Base-by-base conservation (phyloP, 2,113 vertebrate genomes). In the Nestor notabilis region DNA sequence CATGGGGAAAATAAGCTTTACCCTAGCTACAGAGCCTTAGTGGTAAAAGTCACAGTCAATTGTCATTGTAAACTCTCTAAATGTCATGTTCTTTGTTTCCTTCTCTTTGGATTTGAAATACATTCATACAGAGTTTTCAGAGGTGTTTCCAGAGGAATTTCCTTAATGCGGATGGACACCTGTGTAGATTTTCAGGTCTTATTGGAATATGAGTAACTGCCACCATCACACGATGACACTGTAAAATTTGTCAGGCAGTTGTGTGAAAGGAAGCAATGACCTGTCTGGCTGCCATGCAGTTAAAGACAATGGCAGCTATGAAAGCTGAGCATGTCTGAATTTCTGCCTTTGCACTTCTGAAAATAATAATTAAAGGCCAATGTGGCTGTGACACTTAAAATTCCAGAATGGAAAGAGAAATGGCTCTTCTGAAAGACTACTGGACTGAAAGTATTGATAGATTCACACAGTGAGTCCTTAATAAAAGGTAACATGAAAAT, bases 311-410 rank as follows among this genome's bases (percentile, higher is more conserved):
- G 7, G 6, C 31, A 64, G 5, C 11, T 80, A 21, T 44, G 37
- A 52, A 93, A 66, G 13, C 17, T 44, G 24, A 77, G 5, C 9
- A 55, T 46, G 74, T 47, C 46, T 81, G 18, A 81, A 87, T 77
- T 68, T 68, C 3, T 8, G 35, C 33, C 29, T 64, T 79, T 63
- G 21, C 0, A 0, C 1, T 15, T 86, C 76, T 87, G 29, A 81
- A 83, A 89, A 74, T 49, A 60, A 35, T 27, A 60, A 55, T 43
- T 1, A 69, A 63, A 64, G n/a, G 2, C 41, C 33, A 13, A 0
- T 17, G 8, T 39, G 37, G 35, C 5, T 39, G 9, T 41, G 17
- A 35, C 39, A 77, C 9, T 3, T 43, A 60, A 27, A 78, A 71
- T 24, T 56, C 4, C 17, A 52, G 17, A 55, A 5, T 1, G 87